Evolutionary conservation across 2,888 invertebrate species (phyloP), one percentile per base, ranked within the genome.

Genomic region (Sesamia inferens): DNA sequence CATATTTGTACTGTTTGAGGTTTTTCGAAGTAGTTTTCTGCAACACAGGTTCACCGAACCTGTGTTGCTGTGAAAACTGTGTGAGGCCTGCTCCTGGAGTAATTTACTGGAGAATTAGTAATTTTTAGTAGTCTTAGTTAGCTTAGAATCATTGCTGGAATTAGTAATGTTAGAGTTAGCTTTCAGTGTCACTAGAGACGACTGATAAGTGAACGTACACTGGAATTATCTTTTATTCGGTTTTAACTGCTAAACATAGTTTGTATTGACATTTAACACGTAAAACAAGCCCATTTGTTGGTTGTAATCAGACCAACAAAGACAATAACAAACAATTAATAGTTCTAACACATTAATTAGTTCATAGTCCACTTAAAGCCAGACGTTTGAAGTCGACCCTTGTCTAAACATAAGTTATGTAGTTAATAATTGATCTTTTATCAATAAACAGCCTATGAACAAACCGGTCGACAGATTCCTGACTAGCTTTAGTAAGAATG

Each of bases 281-380:
- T 69, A 48, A 70, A 68, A 47, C 61, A 51, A 63, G 64, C 68
- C 66, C 31, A 71, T 76, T 78, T 73, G 69, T 70, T 64, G 62
- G 59, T 70, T 61, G 39, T 82, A 84, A 81, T 81, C 80, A 75
- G 82, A 82, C 31, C 79, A 81, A 72, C 78, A 78, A 72, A 80
- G 72, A 83, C 82, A 84, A 82, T 82, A 84, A 84, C 83, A 83
- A 55, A 71, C 79, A 81, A 85, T 87, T 88, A 88, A 88, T 86
- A 79, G 82, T 71, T 22, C 71, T 39, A 82, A 79, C 80, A 79
- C 81, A 85, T 88, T 87, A 84, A 78, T 77, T 64, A 69, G 82
- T 80, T 78, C 82, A 84, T 22, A 86, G 85, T 78, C 77, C 84
- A 84, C 42, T 65, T 59, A 68, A 67, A 74, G 81, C 70, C 68